Base-by-base conservation (phyloP, 2,797 vertebrate species). In the Luscinia luscinia region DNA sequence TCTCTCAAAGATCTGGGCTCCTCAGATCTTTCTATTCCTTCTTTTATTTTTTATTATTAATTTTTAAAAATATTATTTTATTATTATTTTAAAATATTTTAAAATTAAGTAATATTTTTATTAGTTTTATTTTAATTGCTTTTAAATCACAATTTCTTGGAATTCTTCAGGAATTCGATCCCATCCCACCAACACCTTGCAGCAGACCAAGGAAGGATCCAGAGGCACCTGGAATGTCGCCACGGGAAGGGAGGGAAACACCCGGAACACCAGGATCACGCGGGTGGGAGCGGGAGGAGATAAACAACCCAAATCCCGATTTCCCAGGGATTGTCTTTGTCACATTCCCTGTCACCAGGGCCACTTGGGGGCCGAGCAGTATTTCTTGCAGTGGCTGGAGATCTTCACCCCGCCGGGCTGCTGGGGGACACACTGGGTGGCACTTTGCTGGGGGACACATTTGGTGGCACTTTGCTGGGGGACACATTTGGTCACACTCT, bases 341-440 rank as follows among this genome's bases (percentile, higher is more conserved):
- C 43, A 12, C 0, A 0, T 10, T 4, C 18, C 36, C 43, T 30
- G 30, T 67, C 72, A 95, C 93, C 94, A 96, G 19, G 93, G 95
- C 88, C 94, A 93, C 41, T 89, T 91, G 57, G 93, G n/a, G 0
- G 86, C 93, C 2, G 93, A 95, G 83, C 62, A 27, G 62, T 68
- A 93, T 8, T 94, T 95, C 5, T 91, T 93, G 11, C 38, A 15
- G 3, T 95, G 93, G 36, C 83, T 95, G 2, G 92, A 96, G 49
- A 95, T 52, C 59, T 96, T 95, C 11, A 95, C 85, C 15, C 52
- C 64, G 1, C 82, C 68, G 0, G 57, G 12, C 7, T 45, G 43
- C 45, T 79, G 51, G 0, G 34, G 11, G 2, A 55, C 38, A 23
- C 82, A 3, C 0, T 51, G 17, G 9, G 89, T 58, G 0, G 0